phyloP scores from a whole-genome alignment of 2,888 invertebrate genomes.

The Trichacis sp. region DNA sequence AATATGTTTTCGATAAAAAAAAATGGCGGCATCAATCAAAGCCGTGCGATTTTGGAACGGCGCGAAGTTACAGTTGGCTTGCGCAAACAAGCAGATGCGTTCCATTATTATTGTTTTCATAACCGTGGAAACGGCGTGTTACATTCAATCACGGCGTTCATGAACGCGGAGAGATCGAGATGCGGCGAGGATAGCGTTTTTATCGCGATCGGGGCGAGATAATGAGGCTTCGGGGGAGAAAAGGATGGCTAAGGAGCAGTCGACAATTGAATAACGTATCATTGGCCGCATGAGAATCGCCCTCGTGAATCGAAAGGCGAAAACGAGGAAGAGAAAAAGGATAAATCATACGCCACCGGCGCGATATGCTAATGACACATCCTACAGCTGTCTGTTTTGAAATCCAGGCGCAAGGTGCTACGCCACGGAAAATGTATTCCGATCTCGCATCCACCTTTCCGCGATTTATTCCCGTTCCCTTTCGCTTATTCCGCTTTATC shows the following conservation, averaged over 20 bases:
- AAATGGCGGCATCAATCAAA: too few species aligned
- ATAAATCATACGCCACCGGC: conserved; percentile 61
- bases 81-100: conserved; percentile 48
- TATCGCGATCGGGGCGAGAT: conserved; percentile 38
- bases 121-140: conserved; percentile 52
- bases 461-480: conserved; percentile 1
- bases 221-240: conserved; percentile 35
- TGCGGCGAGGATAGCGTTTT: conserved; percentile 32
- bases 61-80: conserved; percentile 55
- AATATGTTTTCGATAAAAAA: too few species aligned
- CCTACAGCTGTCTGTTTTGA: conserved; percentile 42
- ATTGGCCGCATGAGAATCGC: conserved; percentile 21
- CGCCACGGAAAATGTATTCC: conserved; percentile 3
- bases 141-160: conserved; percentile 47
- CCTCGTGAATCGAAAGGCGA: conserved; percentile 34
- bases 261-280: conserved; percentile 43
- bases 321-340: conserved; percentile 41
- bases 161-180: conserved; percentile 24
- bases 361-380: conserved; percentile 62
- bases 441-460: conserved; percentile 27
- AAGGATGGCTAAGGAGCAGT: conserved; percentile 31
- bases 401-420: conserved; percentile 32
- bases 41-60: conserved; percentile 20
- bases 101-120: conserved; percentile 50
- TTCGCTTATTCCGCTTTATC: not conserved